phyloP scores from a whole-genome alignment of 2,113 vertebrate species.

The Gymnarchus niloticus region DNA sequence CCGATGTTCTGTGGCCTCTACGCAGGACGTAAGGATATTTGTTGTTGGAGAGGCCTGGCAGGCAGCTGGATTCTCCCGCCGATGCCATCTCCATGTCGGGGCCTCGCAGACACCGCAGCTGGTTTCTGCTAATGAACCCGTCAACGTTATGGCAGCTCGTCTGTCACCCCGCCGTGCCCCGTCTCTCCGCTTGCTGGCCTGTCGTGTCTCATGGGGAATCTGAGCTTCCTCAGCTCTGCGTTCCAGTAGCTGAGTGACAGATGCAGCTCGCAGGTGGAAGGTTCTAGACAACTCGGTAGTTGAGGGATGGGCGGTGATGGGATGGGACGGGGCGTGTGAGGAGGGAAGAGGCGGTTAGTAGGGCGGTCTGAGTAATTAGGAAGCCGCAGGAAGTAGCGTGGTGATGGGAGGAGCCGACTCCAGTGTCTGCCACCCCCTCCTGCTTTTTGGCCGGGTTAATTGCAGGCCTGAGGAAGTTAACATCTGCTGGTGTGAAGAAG shows the following conservation, averaged over 20 bases:
- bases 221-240: not conserved
- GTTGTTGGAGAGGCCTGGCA: not conserved
- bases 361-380: not conserved
- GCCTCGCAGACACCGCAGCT: not conserved
- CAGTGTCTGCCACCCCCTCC: not conserved
- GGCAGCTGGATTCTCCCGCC: not conserved
- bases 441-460: not conserved
- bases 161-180: not conserved
- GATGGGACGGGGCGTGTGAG: not conserved
- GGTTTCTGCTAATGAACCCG: not conserved
- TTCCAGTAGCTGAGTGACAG: no score
- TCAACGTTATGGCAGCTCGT: not conserved
- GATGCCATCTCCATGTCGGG: not conserved
- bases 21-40: not conserved
- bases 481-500: constrained; percentile 1
- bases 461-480: not conserved
- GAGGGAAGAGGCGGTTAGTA: not conserved
- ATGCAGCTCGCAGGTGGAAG: no score
- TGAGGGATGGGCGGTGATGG: not conserved
- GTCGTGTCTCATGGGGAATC: not conserved
- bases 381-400: not conserved
- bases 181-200: not conserved
- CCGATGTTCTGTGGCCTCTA: not conserved
- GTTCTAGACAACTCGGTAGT: not conserved
- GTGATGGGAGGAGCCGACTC: not conserved